A percentile compares a stretch with the other conserved stretches of the same genome.
Conservation (phyloP, 2,113 vertebrate species). For the Psittacula cyanocephala region DNA sequence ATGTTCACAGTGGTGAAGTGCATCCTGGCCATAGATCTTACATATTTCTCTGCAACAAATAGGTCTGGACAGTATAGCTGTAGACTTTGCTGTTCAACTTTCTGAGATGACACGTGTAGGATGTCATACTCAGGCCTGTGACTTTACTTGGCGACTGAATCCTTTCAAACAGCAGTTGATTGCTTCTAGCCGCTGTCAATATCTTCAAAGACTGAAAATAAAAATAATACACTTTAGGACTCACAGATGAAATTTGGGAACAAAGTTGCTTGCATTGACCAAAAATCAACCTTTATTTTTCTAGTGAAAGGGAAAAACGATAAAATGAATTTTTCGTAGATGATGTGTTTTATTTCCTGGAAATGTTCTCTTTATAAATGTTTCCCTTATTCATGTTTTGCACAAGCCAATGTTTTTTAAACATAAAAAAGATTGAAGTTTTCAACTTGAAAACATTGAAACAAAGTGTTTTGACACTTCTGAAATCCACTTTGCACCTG, state of each 20-base stretch:
- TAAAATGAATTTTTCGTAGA: neutral
- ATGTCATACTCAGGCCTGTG: neutral
- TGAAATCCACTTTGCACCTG: neutral
- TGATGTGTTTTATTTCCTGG: neutral
- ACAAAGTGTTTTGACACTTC: neutral
- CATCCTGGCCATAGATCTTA: neutral
- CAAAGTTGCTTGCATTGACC: neutral
- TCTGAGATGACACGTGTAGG: neutral
- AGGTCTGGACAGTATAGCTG: neutral
- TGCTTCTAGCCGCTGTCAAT: fast-evolving
- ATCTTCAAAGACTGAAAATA: neutral
- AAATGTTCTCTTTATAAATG: neutral
- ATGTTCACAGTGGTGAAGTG: neutral
- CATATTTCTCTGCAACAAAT: neutral
- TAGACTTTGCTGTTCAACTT: neutral
- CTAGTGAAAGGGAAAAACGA: neutral
- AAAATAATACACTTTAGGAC: neutral
- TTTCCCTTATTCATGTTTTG: neutral
- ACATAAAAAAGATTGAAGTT: neutral
- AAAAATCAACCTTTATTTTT: neutral
- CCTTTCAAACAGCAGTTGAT: neutral
- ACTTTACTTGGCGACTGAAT: neutral
- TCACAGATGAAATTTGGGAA: neutral
- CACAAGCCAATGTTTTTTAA: neutral
- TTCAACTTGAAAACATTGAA: neutral